Base-by-base conservation (phyloP, 2,113 vertebrate species). In the Hydrochoerus hydrochaeris region DNA sequence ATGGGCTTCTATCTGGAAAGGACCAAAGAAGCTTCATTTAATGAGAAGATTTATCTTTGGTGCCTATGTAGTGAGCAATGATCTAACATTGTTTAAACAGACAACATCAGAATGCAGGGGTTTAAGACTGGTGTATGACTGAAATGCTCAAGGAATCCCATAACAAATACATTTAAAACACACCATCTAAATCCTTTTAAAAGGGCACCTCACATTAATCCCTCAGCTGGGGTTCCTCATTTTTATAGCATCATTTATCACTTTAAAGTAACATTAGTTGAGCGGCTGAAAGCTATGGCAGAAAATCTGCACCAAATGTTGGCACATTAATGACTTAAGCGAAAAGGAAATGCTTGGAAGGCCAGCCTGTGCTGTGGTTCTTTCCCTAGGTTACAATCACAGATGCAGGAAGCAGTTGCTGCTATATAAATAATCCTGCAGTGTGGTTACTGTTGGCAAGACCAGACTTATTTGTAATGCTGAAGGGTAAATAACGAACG, bases 131-230 rank as follows among this genome's bases (percentile, higher is more conserved):
- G 49, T 93, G 54, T 91, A 92, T 90, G 92, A 93, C 96, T 80
- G 80, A 96, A 96, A 11, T 90, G 94, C 83, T 96, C 95, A 97
- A 95, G 96, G 95, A 98, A 96, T 96, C 95, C 95, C 87, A 88
- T 95, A 97, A 97, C 97, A 88, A 98, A 97, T 65, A 96, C 96
- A 98, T 91, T 97, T 93, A 97, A 96, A 97, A 97, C 88, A 89
- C 96, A 98, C 90, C 54, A 93, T 17, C 17, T 95, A 98, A 98
- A 97, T 98, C 97, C 97, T 98, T 97, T 97, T 96, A 91, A 98
- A 98, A 98, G 98, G 98, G 97, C 97, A 97, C 81, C 92, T 91
- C 85, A 97, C 95, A 97, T 98, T 98, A 98, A 98, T 98, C 97
- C 97, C 94, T 97, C 97, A 97, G 96, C 85, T 94, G 93, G 98